phyloP scores from a whole-genome alignment of 1,140 invertebrate species.

The Choristoneura fumiferana region DNA sequence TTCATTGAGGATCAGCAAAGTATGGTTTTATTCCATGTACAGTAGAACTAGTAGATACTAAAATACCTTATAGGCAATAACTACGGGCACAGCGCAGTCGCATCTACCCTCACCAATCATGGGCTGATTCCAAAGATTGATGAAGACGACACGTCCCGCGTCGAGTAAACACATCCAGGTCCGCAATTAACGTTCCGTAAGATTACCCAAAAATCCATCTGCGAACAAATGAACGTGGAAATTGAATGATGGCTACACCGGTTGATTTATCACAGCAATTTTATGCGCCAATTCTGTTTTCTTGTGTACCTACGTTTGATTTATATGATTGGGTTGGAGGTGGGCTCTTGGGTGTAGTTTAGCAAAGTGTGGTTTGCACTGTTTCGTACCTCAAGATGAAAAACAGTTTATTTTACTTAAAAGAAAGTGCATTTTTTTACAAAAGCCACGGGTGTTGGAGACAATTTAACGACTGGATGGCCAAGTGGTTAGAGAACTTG shows the following conservation, averaged over 20 bases:
- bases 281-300: constrained; percentile 20
- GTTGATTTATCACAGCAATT: constrained; percentile 30
- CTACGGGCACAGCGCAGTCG: background rate
- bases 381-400: too few species aligned
- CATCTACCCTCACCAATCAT: background rate
- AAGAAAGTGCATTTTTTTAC: too few species aligned
- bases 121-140: constrained; percentile 13
- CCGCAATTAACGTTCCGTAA: constrained; percentile 16
- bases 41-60: too few species aligned
- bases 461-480: too few species aligned
- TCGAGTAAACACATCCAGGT: constrained; percentile 6
- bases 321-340: background rate
- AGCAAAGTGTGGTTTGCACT: too few species aligned
- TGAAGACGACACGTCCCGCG: constrained; percentile 9
- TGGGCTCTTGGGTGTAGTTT: too few species aligned
- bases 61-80: background rate
- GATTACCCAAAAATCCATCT: background rate
- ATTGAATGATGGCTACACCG: background rate
- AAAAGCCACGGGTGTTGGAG: too few species aligned
- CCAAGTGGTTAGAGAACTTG: too few species aligned
- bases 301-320: constrained; percentile 15
- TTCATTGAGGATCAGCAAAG: too few species aligned
- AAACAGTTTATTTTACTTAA: too few species aligned
- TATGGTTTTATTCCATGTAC: too few species aligned
- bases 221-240: constrained; percentile 4